These are phyloP conservation scores for Hypolimnas misippus DNA, from an alignment of 2,888 invertebrate genomes.

Conservation along the genomic window DNA sequence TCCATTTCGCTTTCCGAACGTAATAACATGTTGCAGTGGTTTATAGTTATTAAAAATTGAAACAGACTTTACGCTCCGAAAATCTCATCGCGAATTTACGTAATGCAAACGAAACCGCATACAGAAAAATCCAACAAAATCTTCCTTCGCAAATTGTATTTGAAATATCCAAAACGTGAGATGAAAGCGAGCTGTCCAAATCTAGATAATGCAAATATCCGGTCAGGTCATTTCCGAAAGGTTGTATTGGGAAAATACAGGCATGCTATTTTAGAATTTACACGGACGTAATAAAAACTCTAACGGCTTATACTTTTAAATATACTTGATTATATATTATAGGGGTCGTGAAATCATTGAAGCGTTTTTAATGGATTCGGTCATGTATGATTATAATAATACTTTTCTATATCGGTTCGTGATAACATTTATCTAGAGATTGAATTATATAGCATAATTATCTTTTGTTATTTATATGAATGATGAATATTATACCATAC, in stretches of 20 bases:
- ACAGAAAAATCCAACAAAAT: slow-evolving; percentile 61
- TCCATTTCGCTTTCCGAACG: background rate
- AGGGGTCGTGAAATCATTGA: background rate
- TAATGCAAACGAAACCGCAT: slow-evolving; percentile 47
- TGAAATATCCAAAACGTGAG: slow-evolving; percentile 72
- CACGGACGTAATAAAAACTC: background rate
- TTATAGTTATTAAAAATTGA: slow-evolving; percentile 35
- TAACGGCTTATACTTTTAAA: background rate
- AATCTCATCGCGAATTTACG: slow-evolving; percentile 43
- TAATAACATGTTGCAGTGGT: slow-evolving; percentile 22
- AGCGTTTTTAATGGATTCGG: background rate
- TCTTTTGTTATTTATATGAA: too few relatives aligned
- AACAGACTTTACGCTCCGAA: slow-evolving; percentile 35
- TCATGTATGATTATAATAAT: background rate
- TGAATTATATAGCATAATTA: background rate
- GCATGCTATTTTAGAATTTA: slow-evolving; percentile 19
- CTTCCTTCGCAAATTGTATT: slow-evolving; percentile 75
- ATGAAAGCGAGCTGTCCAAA: slow-evolving; percentile 71
- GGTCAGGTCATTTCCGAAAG: slow-evolving; percentile 22
- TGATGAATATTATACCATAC: too few relatives aligned
- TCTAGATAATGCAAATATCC: slow-evolving; percentile 73
- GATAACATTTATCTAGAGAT: slow-evolving; percentile 42
- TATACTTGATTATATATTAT: background rate
- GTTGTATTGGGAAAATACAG: slow-evolving; percentile 21
- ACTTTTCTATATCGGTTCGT: background rate